These are phyloP conservation scores for Spisula subtruncata DNA, from an alignment of 2,888 invertebrate species.

Conservation along the genomic window DNA sequence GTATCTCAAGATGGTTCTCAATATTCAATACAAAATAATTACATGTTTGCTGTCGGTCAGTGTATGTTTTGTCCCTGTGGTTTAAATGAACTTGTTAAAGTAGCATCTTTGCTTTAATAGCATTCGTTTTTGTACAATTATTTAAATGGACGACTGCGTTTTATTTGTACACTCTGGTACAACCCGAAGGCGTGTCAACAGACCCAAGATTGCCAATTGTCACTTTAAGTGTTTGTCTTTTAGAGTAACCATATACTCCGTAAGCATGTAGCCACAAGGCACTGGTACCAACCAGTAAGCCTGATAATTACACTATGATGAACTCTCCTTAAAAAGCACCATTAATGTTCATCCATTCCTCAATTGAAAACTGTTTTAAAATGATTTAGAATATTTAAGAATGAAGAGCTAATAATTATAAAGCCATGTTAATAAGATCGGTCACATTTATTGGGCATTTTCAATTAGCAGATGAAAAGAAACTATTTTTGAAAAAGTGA, in stretches of 20 bases:
- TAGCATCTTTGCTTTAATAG: constrained; percentile 12
- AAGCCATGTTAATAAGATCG: too few relatives aligned
- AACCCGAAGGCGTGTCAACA: constrained; percentile 50
- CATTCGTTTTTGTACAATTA: neutral
- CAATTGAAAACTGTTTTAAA: too few relatives aligned
- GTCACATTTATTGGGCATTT: too few relatives aligned
- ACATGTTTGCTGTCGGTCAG: constrained; percentile 60
- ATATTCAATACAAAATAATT: constrained; percentile 50
- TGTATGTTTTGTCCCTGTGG: constrained; percentile 21
- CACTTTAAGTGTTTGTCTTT: constrained; percentile 47
- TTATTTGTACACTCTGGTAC: constrained; percentile 29
- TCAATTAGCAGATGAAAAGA: too few relatives aligned
- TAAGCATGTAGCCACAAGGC: neutral
- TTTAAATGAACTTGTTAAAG: constrained; percentile 19
- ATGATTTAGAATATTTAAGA: too few relatives aligned
- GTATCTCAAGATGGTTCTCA: neutral
- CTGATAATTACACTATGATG: too few relatives aligned
- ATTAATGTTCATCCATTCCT: too few relatives aligned
- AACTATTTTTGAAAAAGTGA: too few relatives aligned
- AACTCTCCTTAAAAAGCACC: too few relatives aligned
- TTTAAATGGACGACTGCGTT: constrained; percentile 28
- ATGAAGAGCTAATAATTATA: too few relatives aligned
- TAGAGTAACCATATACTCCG: neutral
- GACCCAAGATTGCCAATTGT: constrained; percentile 19
- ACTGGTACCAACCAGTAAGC: too few relatives aligned